phyloP scores from a whole-genome alignment of 2,113 vertebrate species.

The Neotragus pygmaeus region DNA sequence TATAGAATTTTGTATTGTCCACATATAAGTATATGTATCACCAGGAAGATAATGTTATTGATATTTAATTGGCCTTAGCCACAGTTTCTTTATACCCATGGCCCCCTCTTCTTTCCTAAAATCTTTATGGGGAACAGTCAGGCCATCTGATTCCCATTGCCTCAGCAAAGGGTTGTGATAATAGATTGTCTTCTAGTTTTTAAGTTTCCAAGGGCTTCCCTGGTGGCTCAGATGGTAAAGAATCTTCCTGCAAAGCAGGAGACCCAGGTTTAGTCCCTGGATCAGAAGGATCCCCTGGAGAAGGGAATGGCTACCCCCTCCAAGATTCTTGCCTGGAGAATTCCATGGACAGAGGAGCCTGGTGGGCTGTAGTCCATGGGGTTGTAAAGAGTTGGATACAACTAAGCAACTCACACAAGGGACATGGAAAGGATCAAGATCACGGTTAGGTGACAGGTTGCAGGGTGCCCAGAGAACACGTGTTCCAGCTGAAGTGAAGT shows the following conservation, averaged over 20 bases:
- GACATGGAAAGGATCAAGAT: neutral
- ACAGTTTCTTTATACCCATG: no score
- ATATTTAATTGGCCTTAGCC: neutral
- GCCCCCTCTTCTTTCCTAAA: neutral
- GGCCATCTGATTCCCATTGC: rapidly evolving
- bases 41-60: neutral
- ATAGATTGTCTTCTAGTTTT: no score
- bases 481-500: no score
- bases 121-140: neutral
- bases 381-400: neutral
- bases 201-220: neutral
- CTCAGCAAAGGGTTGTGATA: neutral
- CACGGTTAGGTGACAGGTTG: neutral
- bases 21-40: rapidly evolving
- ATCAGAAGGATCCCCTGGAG: neutral
- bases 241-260: neutral
- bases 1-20: neutral
- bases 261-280: neutral
- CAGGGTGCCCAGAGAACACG: neutral
- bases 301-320: neutral
- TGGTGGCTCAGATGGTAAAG: neutral
- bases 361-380: neutral
- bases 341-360: neutral
- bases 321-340: neutral
- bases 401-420: neutral